phyloP scores from a whole-genome alignment of 1,140 invertebrate genomes.

The Drosophila kurseongensis region DNA sequence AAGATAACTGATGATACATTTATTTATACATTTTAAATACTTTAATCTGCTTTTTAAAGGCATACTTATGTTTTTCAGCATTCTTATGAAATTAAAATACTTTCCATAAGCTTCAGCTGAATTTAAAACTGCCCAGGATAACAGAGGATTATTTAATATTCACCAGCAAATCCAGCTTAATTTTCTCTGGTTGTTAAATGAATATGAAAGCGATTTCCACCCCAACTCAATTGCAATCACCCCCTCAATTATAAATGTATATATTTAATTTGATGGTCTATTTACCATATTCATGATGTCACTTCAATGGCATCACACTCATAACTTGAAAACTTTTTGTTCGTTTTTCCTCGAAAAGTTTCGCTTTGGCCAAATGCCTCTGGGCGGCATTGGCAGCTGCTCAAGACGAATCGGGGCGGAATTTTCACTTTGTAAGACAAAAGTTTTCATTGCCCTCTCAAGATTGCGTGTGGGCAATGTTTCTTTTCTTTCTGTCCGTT shows the following conservation, averaged over 20 bases:
- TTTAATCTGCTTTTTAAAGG: too few relatives aligned
- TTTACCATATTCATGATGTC: constrained; percentile 53
- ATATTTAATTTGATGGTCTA: constrained; percentile 51
- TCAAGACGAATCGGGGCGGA: constrained; percentile 40
- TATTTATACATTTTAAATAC: background rate
- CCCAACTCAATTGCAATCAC: constrained; percentile 5
- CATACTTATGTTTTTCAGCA: background rate
- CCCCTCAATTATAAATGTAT: constrained; percentile 47
- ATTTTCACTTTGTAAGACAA: constrained; percentile 72
- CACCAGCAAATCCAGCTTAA: constrained; percentile 14
- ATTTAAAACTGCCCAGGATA: background rate
- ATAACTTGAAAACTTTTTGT: constrained; percentile 46
- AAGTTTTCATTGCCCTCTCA: constrained; percentile 76
- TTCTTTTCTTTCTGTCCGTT: constrained; percentile 57
- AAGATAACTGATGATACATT: too few relatives aligned
- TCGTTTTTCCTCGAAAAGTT: constrained; percentile 24
- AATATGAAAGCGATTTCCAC: constrained; percentile 13
- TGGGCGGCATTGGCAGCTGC: constrained; percentile 57
- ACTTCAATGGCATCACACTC: constrained; percentile 33
- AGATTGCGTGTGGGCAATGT: constrained; percentile 73
- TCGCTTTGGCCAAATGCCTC: constrained; percentile 22
- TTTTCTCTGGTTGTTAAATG: constrained; percentile 21
- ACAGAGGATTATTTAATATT: constrained; percentile 23
- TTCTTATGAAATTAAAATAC: too few relatives aligned
- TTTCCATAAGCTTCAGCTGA: too few relatives aligned